phyloP scores from a whole-genome alignment of 2,797 vertebrate genomes.

The Cossypha dichroa region DNA sequence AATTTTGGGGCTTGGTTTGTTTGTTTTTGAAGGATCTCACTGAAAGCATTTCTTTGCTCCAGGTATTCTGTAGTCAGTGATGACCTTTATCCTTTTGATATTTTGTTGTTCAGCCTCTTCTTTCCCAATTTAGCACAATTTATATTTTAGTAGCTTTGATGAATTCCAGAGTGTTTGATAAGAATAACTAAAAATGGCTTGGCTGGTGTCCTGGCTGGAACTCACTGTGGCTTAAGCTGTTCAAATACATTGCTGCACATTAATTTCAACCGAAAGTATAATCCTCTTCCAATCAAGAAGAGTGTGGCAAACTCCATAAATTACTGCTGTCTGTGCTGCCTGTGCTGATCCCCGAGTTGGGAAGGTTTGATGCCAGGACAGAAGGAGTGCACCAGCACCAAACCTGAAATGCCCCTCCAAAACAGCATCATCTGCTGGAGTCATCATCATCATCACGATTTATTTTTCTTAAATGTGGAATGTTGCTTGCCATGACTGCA shows the following conservation, averaged over 20 bases:
- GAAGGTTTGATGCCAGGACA: not conserved
- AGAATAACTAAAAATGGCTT: too few relatives aligned
- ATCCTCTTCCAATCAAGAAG: not conserved
- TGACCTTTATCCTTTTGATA: not conserved
- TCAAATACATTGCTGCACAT: too few relatives aligned
- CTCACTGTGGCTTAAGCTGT: too few relatives aligned
- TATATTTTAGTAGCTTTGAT: too few relatives aligned
- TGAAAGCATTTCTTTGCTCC: not conserved
- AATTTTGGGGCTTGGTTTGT: not conserved
- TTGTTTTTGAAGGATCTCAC: not conserved
- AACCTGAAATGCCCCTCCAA: not conserved
- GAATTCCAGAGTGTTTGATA: too few relatives aligned
- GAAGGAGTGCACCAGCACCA: not conserved
- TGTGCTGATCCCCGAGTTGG: not conserved
- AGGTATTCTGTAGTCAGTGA: not conserved
- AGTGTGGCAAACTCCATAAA: not conserved
- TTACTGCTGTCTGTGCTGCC: not conserved
- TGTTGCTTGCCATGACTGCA: not conserved
- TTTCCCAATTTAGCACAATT: too few relatives aligned
- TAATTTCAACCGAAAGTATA: not conserved
- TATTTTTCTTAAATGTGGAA: not conserved
- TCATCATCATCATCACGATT: accelerated
- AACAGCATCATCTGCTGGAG: not conserved
- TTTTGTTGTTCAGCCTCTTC: too few relatives aligned
- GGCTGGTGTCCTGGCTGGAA: too few relatives aligned